Evolutionary conservation across 1,140 invertebrate genomes (phyloP).

Genomic region (Lysiphlebus fabarum): DNA sequence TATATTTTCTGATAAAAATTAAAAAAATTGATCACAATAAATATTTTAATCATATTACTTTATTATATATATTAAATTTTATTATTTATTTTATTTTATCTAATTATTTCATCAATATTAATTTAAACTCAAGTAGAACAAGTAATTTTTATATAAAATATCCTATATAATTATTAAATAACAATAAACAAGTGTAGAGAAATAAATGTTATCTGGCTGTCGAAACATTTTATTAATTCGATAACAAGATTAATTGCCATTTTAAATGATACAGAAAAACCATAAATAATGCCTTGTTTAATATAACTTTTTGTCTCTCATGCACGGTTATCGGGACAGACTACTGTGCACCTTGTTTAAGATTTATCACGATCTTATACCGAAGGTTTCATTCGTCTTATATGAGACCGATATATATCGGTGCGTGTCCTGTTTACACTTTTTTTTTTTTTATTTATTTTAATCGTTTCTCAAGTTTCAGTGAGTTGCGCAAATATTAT

Average conservation of each 20-base stretch:
- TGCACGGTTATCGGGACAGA: constrained; percentile 12
- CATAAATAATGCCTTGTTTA: constrained; percentile 15
- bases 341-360: constrained; percentile 10
- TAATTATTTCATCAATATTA: no score
- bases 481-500: no score
- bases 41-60: no score
- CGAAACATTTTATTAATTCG: no score
- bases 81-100: no score
- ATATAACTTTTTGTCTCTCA: constrained; percentile 10
- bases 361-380: constrained; percentile 24
- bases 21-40: no score
- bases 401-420: background rate
- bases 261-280: constrained; percentile 3
- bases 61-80: no score
- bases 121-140: no score
- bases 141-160: no score
- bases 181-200: constrained; percentile 1
- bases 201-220: background rate
- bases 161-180: background rate
- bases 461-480: no score
- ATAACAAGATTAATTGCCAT: constrained; percentile 6
- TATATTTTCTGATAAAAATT: no score
- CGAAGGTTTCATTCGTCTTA: constrained; percentile 19
- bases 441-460: background rate
- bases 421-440: background rate